These are phyloP conservation scores for Sturmia bella DNA, from an alignment of 2,888 invertebrate species.

Conservation along the genomic window DNA sequence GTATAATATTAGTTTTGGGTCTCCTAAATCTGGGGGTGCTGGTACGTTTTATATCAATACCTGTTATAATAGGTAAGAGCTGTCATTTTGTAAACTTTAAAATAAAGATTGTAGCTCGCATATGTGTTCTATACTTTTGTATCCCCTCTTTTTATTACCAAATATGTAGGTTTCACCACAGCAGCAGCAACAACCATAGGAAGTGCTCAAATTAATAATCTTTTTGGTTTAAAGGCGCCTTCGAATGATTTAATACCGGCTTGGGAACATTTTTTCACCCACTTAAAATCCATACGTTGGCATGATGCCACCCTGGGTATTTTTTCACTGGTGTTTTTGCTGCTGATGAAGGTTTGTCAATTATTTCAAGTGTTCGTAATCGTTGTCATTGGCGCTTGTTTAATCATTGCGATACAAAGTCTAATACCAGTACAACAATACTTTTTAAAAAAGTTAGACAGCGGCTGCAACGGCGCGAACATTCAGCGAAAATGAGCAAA, in stretches of 20 bases:
- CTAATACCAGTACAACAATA: too few relatives aligned
- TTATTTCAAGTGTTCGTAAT: conserved; percentile 19
- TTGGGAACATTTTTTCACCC: conserved; percentile 84
- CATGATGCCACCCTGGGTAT: conserved; percentile 89
- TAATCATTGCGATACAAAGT: too few relatives aligned
- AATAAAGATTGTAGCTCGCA: too few relatives aligned
- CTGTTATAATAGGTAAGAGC: conserved; percentile 88
- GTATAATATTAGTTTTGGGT: conserved; percentile 87
- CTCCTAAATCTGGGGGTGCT: conserved; percentile 90
- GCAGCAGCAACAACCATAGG: conserved; percentile 93
- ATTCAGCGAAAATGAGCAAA: too few relatives aligned
- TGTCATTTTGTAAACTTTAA: too few relatives aligned
- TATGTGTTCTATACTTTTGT: too few relatives aligned
- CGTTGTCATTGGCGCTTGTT: neutral
- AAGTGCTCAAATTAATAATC: conserved; percentile 89
- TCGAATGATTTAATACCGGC: conserved; percentile 87
- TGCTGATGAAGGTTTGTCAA: conserved; percentile 85
- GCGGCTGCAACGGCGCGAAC: too few relatives aligned
- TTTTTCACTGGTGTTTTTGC: conserved; percentile 84
- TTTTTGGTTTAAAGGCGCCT: conserved; percentile 84
- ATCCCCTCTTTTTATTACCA: neutral
- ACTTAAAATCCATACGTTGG: conserved; percentile 84
- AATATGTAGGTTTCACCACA: conserved; percentile 90
- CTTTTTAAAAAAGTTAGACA: too few relatives aligned
- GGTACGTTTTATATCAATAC: conserved; percentile 92